Evolutionary conservation across 2,888 invertebrate species (phyloP).

Genomic region (Mythimna pallens): DNA sequence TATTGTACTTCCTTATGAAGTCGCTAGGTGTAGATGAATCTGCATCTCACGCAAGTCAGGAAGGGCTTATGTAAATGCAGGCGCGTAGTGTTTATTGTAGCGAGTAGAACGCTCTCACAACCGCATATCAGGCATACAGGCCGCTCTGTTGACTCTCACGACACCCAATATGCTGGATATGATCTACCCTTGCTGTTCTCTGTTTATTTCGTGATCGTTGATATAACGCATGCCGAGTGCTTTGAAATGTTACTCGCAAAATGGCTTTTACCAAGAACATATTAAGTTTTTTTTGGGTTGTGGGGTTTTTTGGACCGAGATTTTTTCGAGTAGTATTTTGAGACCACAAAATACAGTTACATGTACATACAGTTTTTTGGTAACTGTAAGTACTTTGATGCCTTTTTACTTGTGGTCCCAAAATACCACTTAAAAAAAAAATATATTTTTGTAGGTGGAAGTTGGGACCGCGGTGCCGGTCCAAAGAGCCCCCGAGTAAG

Average conservation of each 20-base stretch:
- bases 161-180: conserved; percentile 30
- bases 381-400: too few relatives aligned
- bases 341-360: too few relatives aligned
- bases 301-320: too few relatives aligned
- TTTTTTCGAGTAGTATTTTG: too few relatives aligned
- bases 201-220: conserved; percentile 4
- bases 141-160: conserved; percentile 37
- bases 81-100: conserved; percentile 39
- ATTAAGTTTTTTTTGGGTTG: background rate
- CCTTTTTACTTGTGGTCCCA: too few relatives aligned
- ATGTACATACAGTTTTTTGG: too few relatives aligned
- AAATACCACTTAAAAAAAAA: too few relatives aligned
- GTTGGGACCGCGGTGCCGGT: too few relatives aligned
- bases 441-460: too few relatives aligned
- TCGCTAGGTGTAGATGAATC: conserved; percentile 12
- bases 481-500: too few relatives aligned
- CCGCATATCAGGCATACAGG: conserved; percentile 27
- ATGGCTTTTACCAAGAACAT: background rate
- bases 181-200: conserved; percentile 8
- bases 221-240: background rate
- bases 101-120: conserved; percentile 16
- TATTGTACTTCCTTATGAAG: conserved; percentile 1
- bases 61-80: conserved; percentile 39
- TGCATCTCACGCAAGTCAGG: conserved; percentile 19
- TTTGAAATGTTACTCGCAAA: background rate